Percentiles rank a stretch among this genome's conserved stretches.
Conservation (phyloP, 2,113 vertebrate species). For the Salvelinus alpinus region DNA sequence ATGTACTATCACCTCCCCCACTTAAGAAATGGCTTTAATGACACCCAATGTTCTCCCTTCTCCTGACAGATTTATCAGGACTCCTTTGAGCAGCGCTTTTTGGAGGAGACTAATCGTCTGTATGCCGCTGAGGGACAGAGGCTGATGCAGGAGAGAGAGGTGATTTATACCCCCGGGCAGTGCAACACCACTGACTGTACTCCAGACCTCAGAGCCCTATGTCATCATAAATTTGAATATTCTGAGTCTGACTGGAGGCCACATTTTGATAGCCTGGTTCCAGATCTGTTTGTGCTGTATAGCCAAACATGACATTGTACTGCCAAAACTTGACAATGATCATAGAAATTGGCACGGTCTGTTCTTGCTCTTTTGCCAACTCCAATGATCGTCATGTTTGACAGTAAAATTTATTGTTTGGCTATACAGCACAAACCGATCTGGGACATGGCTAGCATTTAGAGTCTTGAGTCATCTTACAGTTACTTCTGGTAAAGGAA, state of each 20-base stretch:
- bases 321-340: no score
- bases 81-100: slow-evolving; percentile 95
- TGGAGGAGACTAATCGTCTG: slow-evolving; percentile 96
- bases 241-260: background rate
- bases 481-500: background rate
- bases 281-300: background rate
- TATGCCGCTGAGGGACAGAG: slow-evolving; percentile 97
- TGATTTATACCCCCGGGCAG: slow-evolving; percentile 60
- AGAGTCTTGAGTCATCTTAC: background rate
- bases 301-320: background rate
- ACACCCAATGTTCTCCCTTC: slow-evolving; percentile 28
- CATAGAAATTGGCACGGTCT: no score
- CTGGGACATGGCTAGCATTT: no score
- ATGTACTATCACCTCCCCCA: background rate
- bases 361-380: no score
- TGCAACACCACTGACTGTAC: no score
- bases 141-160: slow-evolving; percentile 99
- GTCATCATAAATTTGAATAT: background rate
- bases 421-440: no score
- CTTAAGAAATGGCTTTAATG: slow-evolving; percentile 46
- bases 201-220: background rate
- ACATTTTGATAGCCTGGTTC: no score
- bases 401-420: no score
- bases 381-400: no score
- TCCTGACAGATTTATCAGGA: slow-evolving; percentile 93